Evolutionary conservation across 2,113 vertebrate species (phyloP).

Genomic region (Zeus faber): DNA sequence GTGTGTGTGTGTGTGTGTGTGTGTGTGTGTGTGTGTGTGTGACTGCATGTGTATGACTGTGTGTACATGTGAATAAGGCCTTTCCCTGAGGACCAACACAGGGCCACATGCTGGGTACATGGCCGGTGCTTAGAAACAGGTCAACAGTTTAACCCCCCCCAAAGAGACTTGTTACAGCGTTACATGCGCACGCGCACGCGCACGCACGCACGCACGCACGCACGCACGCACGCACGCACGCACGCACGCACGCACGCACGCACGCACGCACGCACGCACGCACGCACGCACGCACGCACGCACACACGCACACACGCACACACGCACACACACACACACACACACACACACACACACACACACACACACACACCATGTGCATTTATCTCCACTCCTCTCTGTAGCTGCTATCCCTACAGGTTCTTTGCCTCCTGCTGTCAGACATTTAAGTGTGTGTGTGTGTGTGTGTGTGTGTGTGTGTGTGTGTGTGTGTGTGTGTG

Average conservation of each 20-base stretch:
- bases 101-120: constrained; percentile 24
- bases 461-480: constrained; percentile 6
- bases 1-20: constrained; percentile 10
- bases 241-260: too few species aligned
- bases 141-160: constrained; percentile 66
- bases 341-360: too few species aligned
- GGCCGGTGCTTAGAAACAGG: constrained; percentile 36
- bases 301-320: too few species aligned
- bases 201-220: too few species aligned
- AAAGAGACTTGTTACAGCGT: constrained; percentile 34
- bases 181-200: neutral
- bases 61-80: constrained; percentile 10
- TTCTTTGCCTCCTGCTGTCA: constrained; percentile 12
- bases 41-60: constrained; percentile 5
- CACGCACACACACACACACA: too few species aligned
- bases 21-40: constrained; percentile 9
- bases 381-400: neutral
- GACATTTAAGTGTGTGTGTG: neutral
- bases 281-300: too few species aligned
- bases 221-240: too few species aligned
- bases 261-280: too few species aligned
- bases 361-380: constrained; percentile 7
- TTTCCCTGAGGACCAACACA: constrained; percentile 21
- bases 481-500: constrained; percentile 19
- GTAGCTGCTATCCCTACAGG: neutral